Conservation (phyloP, 1,140 invertebrate species). For the Bradynema listronoti region DNA sequence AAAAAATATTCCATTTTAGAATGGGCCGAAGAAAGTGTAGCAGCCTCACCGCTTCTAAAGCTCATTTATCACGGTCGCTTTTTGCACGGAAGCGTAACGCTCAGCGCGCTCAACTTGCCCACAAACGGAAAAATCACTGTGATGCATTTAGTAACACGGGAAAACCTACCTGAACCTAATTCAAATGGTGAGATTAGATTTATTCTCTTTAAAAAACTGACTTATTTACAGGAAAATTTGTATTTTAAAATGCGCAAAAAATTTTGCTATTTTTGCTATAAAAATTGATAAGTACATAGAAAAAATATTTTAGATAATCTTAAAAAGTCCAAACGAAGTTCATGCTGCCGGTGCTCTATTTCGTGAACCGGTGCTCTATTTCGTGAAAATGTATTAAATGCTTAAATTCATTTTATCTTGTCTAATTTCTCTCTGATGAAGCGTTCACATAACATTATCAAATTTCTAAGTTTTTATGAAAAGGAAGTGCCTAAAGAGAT, state of each 20-base stretch:
- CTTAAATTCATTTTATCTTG: background rate
- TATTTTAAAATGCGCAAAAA: too few species aligned
- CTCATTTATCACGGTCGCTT: slow-evolving; percentile 98
- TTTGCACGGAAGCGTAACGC: slow-evolving; percentile 95
- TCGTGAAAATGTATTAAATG: background rate
- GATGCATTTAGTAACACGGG: slow-evolving; percentile 97
- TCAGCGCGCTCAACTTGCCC: slow-evolving; percentile 78
- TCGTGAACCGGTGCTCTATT: slow-evolving; percentile 2
- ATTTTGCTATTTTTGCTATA: background rate
- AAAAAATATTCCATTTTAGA: slow-evolving; percentile 64
- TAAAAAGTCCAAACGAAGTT: slow-evolving; percentile 31
- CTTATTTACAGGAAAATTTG: too few species aligned
- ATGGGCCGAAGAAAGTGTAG: slow-evolving; percentile 87
- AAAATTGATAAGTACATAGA: too few species aligned
- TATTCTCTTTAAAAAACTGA: too few species aligned
- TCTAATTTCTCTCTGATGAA: too few species aligned
- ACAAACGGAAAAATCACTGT: slow-evolving; percentile 79
- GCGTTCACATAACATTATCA: too few species aligned
- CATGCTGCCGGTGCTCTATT: slow-evolving; percentile 28
- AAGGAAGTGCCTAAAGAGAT: background rate
- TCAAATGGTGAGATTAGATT: slow-evolving; percentile 71
- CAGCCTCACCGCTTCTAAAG: slow-evolving; percentile 89
- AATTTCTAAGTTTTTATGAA: too few species aligned
- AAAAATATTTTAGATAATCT: slow-evolving; percentile 28
- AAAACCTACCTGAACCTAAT: slow-evolving; percentile 96